These are phyloP conservation scores for Carduelis carduelis DNA, from an alignment of 2,797 vertebrate species.

Conservation along the genomic window DNA sequence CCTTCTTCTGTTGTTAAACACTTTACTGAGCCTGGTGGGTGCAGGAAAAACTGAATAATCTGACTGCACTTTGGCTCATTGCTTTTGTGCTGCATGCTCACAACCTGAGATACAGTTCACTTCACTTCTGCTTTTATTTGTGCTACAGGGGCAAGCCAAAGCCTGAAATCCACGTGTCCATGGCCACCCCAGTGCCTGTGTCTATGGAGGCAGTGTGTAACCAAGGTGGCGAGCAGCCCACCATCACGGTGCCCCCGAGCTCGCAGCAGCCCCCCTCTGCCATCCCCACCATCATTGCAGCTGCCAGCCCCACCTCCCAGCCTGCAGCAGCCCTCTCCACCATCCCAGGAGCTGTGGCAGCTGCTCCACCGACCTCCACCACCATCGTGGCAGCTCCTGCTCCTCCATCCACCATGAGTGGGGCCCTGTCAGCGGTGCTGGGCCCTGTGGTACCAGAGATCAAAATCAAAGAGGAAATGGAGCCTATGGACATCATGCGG, in stretches of 20 bases:
- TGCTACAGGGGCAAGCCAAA: constrained; percentile 90
- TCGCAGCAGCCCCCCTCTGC: constrained; percentile 86
- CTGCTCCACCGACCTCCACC: constrained; percentile 81
- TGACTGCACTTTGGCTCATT: not conserved
- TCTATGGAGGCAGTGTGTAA: constrained; percentile 86
- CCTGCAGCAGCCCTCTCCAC: constrained; percentile 83
- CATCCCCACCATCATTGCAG: constrained; percentile 84
- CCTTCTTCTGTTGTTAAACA: not conserved
- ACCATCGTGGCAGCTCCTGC: constrained; percentile 88
- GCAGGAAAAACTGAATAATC: not conserved
- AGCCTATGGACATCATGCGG: constrained; percentile 85
- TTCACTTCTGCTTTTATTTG: not conserved
- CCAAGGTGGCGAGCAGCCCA: constrained; percentile 86
- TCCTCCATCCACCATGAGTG: constrained; percentile 82
- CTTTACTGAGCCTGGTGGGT: not conserved
- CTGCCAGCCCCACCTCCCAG: constrained; percentile 87
- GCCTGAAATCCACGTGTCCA: constrained; percentile 89
- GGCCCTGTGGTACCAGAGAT: constrained; percentile 81
- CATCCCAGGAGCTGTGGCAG: constrained; percentile 83
- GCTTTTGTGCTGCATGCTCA: not conserved
- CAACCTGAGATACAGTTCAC: rapidly evolving
- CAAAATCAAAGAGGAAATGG: constrained; percentile 93
- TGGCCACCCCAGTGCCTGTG: constrained; percentile 86
- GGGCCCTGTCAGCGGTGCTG: constrained; percentile 76
- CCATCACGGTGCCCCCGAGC: constrained; percentile 75